Percentiles rank a stretch among this genome's conserved stretches.
phyloP scores from a whole-genome alignment of 2,113 vertebrate genomes.

The Notarius lentiginosus region DNA sequence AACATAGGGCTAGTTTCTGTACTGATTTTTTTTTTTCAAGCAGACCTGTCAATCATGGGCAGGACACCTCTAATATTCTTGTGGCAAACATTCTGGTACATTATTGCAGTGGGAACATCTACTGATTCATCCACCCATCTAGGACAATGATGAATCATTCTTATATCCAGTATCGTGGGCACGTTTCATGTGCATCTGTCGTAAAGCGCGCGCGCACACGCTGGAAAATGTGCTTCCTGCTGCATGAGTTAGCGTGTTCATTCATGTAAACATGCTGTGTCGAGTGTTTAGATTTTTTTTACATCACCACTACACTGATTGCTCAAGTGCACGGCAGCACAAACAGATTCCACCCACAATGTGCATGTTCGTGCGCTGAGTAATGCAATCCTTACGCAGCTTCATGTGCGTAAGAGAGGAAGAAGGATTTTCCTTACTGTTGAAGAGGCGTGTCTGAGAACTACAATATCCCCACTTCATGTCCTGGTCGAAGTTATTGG shows the following conservation, averaged over 20 bases:
- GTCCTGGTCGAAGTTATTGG: constrained; percentile 53
- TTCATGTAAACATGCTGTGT: constrained; percentile 25
- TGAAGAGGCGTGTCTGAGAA: constrained; percentile 18
- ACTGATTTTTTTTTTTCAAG: neutral
- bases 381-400: constrained; percentile 8
- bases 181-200: neutral
- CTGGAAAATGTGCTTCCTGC: neutral
- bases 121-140: neutral
- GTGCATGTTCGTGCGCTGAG: neutral
- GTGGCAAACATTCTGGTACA: neutral
- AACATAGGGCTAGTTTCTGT: neutral
- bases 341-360: constrained; percentile 23
- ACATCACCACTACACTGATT: neutral
- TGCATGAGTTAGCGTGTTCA: constrained; percentile 2
- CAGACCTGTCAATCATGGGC: neutral
- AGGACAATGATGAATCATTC: neutral
- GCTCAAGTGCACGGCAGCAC: neutral
- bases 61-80: neutral
- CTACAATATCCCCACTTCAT: constrained; percentile 43
- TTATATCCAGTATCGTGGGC: neutral
- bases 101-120: neutral
- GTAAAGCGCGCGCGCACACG: neutral
- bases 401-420: neutral
- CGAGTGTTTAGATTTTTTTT: constrained; percentile 13
- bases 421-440: constrained; percentile 25